phyloP scores from a whole-genome alignment of 2,797 vertebrate species.

The Leuciscus waleckii region DNA sequence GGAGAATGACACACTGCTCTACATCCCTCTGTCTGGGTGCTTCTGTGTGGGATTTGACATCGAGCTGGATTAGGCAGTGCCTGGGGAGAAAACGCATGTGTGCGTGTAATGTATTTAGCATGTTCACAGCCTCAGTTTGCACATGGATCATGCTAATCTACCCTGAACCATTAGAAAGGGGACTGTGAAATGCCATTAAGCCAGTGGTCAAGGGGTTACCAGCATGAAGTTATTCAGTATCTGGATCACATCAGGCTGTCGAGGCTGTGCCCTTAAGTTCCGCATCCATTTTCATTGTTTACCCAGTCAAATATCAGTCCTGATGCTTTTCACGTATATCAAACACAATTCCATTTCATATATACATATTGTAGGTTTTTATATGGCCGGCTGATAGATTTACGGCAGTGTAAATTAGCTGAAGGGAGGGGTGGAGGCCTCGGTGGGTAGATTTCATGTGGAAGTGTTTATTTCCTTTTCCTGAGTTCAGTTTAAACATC shows the following conservation, averaged over 20 bases:
- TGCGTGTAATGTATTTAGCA: slow-evolving; percentile 17
- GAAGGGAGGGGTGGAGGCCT: slow-evolving; percentile 37
- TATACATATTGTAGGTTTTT: slow-evolving; percentile 38
- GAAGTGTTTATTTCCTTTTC: slow-evolving; percentile 77
- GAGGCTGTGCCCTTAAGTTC: not conserved
- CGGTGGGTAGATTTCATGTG: slow-evolving; percentile 66
- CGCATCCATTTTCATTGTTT: slow-evolving; percentile 5
- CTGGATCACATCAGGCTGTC: slow-evolving; percentile 34
- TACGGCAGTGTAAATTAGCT: slow-evolving; percentile 55
- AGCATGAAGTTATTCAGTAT: slow-evolving; percentile 41
- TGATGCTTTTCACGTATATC: slow-evolving; percentile 16
- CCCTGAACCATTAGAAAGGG: slow-evolving; percentile 24
- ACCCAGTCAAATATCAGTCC: not conserved
- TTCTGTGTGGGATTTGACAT: slow-evolving; percentile 42
- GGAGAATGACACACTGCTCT: slow-evolving; percentile 34
- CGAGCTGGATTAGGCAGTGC: slow-evolving; percentile 40
- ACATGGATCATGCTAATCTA: slow-evolving; percentile 45
- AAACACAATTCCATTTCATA: slow-evolving; percentile 11
- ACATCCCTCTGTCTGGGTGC: slow-evolving; percentile 22
- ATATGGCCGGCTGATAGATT: slow-evolving; percentile 57
- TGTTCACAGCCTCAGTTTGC: slow-evolving; percentile 49
- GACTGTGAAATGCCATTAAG: slow-evolving; percentile 26
- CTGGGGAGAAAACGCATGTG: slow-evolving; percentile 12
- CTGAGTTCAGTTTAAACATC: slow-evolving; percentile 68
- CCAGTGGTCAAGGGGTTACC: slow-evolving; percentile 49